phyloP scores from a whole-genome alignment of 2,797 vertebrate genomes.

The Hypotaenidia okinawae region DNA sequence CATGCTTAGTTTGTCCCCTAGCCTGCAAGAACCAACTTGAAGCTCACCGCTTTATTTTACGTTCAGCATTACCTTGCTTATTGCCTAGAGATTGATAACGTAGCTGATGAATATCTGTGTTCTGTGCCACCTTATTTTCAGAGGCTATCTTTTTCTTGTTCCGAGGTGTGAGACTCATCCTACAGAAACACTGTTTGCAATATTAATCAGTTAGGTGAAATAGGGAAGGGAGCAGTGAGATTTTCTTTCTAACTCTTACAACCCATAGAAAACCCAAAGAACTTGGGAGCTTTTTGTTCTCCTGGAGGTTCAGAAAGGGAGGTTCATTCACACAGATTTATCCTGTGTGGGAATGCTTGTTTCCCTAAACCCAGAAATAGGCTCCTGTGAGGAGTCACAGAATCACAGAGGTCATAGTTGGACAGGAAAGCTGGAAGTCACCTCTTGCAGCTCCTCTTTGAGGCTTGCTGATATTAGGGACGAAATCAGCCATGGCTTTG shows the following conservation, averaged over 20 bases:
- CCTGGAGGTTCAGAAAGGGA: background rate
- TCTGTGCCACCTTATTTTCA: background rate
- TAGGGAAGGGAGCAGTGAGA: background rate
- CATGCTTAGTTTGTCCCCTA: background rate
- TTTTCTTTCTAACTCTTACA: background rate
- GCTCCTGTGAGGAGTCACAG: background rate
- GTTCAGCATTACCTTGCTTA: background rate
- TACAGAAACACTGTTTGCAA: background rate
- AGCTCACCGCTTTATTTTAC: constrained; percentile 4
- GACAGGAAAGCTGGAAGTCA: background rate
- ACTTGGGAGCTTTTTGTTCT: background rate
- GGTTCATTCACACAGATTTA: background rate
- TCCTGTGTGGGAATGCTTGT: background rate
- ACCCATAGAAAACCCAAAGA: background rate
- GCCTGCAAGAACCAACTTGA: background rate
- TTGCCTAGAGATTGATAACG: background rate
- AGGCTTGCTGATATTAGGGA: background rate
- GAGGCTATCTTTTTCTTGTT: background rate
- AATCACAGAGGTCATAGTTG: background rate
- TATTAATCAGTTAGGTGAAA: background rate
- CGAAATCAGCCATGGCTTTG: background rate
- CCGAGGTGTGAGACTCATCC: background rate
- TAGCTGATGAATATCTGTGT: background rate
- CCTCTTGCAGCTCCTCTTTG: background rate
- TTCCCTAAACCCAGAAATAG: background rate